Base-by-base conservation (phyloP, 2,888 invertebrate species). In the Mellilla xanthometata region DNA sequence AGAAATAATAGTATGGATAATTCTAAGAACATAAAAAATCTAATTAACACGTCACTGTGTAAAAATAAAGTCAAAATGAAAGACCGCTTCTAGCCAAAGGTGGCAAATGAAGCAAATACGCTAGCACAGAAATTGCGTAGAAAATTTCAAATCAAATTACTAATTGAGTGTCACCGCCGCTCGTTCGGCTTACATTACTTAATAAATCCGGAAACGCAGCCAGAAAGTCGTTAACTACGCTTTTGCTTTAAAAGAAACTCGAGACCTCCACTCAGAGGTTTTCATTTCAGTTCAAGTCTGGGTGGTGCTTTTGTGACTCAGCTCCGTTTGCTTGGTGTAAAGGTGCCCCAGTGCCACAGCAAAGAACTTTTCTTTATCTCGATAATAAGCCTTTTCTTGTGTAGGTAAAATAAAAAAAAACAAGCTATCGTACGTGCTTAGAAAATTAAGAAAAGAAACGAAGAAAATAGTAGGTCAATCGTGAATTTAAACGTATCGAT, bases 131-230 rank as follows among this genome's bases (percentile, higher is more conserved):
- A 73, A 70, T 53, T 48, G 61, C 63, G 57, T 58, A 65, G 69
- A 65, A 76, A 77, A 70, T 66, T 68, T 70, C 62, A 72, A 79
- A 81, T 79, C 73, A 70, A 76, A 75, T 68, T 72, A 72, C 72
- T 83, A 82, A 84, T 83, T 80, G 79, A 76, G 68, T 81, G 74
- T 79, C 77, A 77, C 72, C 65, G 65, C 66, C 63, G 60, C 58
- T 67, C 65, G 68, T 70, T 73, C 62, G 59, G 65, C 71, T 82
- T 82, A 81, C 79, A 81, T 80, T 77, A 72, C 73, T 72, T 76
- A 76, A 76, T 76, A 81, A 76, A 76, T 66, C 70, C 65, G 64
- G 70, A 65, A 78, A 73, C 60, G 71, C 65, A 72, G 62, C 68
- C 67, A 60, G 70, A 74, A 77, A 77, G 73, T 77, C 69, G 70